These are phyloP conservation scores for Dyspetes luteomarginatus DNA, from an alignment of 2,888 invertebrate genomes.

Conservation along the genomic window DNA sequence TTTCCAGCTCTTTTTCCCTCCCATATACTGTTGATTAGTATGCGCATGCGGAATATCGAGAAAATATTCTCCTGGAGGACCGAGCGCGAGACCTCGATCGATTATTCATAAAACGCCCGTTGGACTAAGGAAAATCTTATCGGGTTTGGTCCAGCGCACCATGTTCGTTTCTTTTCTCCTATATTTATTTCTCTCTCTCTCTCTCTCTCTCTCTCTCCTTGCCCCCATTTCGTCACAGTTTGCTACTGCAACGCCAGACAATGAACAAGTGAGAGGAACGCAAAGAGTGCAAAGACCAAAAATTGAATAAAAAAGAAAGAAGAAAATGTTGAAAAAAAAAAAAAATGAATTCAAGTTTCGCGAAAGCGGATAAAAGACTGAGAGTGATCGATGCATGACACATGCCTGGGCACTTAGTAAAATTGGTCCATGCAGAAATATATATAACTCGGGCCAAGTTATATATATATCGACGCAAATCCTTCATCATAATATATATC, in stretches of 20 bases:
- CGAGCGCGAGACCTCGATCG: constrained; percentile 56
- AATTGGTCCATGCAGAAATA: constrained; percentile 20
- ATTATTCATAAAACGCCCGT: constrained; percentile 62
- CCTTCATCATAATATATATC: background rate
- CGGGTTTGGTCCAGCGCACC: constrained; percentile 21
- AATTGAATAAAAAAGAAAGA: background rate
- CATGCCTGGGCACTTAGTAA: constrained; percentile 9
- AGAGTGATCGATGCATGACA: constrained; percentile 38
- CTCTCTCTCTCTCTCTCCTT: background rate
- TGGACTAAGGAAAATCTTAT: constrained; percentile 56
- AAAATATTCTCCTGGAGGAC: constrained; percentile 43
- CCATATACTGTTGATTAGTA: constrained; percentile 38
- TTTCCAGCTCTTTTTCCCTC: background rate
- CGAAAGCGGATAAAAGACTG: background rate
- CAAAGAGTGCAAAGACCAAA: background rate
- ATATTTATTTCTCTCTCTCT: background rate
- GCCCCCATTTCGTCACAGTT: background rate
- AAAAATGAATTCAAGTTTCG: background rate
- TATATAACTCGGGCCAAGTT: background rate
- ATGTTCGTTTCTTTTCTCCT: constrained; percentile 16
- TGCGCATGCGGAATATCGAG: constrained; percentile 58
- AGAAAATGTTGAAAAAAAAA: background rate
- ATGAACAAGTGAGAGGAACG: background rate
- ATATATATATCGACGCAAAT: background rate
- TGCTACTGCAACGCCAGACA: constrained; percentile 10